Base-by-base conservation (phyloP, 2,888 invertebrate genomes). In the Caenorhabditis angaria region DNA sequence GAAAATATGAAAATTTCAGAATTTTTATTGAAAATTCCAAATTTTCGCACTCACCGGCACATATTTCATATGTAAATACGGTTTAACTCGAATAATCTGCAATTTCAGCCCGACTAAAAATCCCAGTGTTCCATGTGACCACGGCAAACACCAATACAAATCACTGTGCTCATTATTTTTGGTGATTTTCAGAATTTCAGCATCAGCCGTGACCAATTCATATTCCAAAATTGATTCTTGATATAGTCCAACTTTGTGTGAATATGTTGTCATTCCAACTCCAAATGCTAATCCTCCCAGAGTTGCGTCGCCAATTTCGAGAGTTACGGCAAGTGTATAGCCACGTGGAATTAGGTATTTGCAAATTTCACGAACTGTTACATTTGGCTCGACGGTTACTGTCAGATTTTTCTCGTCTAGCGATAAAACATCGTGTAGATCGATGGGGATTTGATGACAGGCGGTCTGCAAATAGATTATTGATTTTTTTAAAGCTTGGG, bases 211-310 rank as follows among this genome's bases (percentile, higher is more conserved):
- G 2, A 92, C 90, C 0, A 92, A 91, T 82, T 92, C 92, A 88
- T 92, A 92, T 65, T 91, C 91, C 6, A 88, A 88, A 57, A 92
- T 90, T 0, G 90, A 91, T 87, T 92, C 92, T 83, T 92, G 92
- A 88, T 91, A 92, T 27, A 92, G 89, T 22, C 92, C 92, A 0
- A 91, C 80, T 86, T 92, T 91, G 88, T 92, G 92, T 0, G 92
- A 92, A 88, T 92, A 91, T 0, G 92, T 92, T 0, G 92, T 92
- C 92, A 92, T 92, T n/a, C 92, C 92, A 0, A 91, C 91, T 18
- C 92, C 92, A 85, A 92, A 89, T 0, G 92, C 92, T 25, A 92
- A 88, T 53, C 92, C 92, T 80, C 92, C 92, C 24, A 92, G 88
- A 5, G 92, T 92, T 25, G 92, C 92, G 86, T 92, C 92, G 1